These are phyloP conservation scores for Phylloscopus trochilus DNA, from an alignment of 2,113 vertebrate genomes.

Conservation along the genomic window DNA sequence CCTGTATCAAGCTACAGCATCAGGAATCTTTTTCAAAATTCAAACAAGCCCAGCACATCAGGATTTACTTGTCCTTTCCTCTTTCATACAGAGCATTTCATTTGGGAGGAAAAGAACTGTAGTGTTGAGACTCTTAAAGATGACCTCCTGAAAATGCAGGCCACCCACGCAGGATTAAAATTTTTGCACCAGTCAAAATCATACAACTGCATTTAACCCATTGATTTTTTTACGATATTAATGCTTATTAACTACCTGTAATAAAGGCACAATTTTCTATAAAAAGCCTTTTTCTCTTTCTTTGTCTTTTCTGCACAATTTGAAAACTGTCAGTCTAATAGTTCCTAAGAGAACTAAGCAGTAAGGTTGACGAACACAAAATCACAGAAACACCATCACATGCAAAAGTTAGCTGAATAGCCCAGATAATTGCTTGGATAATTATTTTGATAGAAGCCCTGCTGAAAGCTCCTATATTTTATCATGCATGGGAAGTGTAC, in stretches of 20 bases:
- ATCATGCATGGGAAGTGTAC: conserved; percentile 23
- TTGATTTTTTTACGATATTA: conserved; percentile 37
- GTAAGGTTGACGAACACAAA: conserved; percentile 59
- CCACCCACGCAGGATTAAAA: not conserved
- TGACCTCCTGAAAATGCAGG: not conserved
- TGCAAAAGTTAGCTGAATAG: conserved; percentile 62
- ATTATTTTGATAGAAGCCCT: conserved; percentile 68
- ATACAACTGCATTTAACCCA: conserved; percentile 24
- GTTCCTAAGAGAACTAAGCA: conserved; percentile 67
- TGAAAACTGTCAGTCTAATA: conserved; percentile 55
- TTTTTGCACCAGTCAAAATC: not conserved
- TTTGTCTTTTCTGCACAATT: conserved; percentile 56
- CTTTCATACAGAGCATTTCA: not conserved
- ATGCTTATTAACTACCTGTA: conserved; percentile 43
- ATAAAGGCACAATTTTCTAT: conserved; percentile 53
- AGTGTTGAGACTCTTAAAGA: not conserved
- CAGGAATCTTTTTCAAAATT: not conserved
- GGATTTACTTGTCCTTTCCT: not conserved
- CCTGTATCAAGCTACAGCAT: not conserved
- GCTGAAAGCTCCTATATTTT: conserved; percentile 39
- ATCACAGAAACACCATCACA: conserved; percentile 49
- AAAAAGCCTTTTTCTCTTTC: conserved; percentile 50
- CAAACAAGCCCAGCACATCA: not conserved
- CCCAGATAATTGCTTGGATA: conserved; percentile 65
- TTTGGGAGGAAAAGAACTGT: not conserved